Conservation (phyloP, 2,113 vertebrate genomes). For the Boleophthalmus pectinirostris region DNA sequence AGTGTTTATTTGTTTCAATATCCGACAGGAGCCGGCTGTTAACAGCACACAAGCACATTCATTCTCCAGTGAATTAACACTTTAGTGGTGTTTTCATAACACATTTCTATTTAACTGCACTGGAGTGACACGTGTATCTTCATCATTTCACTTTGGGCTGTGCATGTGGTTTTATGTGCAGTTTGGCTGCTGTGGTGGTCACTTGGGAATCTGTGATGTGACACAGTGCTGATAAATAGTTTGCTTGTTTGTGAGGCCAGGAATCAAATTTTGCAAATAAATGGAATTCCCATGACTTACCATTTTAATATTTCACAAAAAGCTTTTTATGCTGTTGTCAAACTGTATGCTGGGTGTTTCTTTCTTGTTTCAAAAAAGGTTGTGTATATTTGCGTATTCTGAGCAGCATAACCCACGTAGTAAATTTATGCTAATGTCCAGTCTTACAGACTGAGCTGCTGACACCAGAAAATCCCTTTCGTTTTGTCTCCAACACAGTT, state of each 20-base stretch:
- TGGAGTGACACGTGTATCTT: slow-evolving; percentile 22
- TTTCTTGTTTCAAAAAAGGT: not conserved
- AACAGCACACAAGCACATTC: slow-evolving; percentile 49
- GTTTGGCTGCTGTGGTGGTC: slow-evolving; percentile 20
- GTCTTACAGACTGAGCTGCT: not conserved
- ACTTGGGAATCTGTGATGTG: slow-evolving; percentile 48
- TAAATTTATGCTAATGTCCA: no score
- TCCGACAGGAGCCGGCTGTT: slow-evolving; percentile 56
- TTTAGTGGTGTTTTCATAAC: slow-evolving; percentile 47
- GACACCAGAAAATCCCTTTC: not conserved
- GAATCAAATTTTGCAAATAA: slow-evolving; percentile 49
- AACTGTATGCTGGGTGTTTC: not conserved
- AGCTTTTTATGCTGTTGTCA: slow-evolving; percentile 10
- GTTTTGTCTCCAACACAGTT: not conserved
- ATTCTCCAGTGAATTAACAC: slow-evolving; percentile 54
- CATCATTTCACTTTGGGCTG: slow-evolving; percentile 17
- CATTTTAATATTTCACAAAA: slow-evolving; percentile 23
- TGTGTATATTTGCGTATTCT: not conserved
- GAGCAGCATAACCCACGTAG: not conserved
- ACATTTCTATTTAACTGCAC: slow-evolving; percentile 37
- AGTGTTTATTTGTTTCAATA: slow-evolving; percentile 71
- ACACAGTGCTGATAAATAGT: slow-evolving; percentile 52
- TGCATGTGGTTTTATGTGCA: not conserved
- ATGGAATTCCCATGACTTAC: slow-evolving; percentile 28
- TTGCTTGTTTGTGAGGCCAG: slow-evolving; percentile 38